phyloP scores from a whole-genome alignment of 2,797 vertebrate species.

The Gallinago nigripennis region DNA sequence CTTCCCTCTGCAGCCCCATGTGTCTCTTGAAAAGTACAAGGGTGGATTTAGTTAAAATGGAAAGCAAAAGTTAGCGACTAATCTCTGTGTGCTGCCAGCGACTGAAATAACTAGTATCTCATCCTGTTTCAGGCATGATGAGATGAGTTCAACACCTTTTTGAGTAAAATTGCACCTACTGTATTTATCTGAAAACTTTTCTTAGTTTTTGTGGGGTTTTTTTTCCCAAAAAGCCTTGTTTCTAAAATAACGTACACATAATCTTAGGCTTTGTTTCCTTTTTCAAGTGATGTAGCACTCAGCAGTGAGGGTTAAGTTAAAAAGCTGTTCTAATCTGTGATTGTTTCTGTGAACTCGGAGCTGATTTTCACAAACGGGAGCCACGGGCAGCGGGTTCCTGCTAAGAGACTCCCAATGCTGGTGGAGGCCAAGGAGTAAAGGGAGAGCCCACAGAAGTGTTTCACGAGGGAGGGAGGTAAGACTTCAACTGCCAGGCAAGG shows the following conservation, averaged over 20 bases:
- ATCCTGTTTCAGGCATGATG: accelerated
- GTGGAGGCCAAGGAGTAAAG: not conserved
- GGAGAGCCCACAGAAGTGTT: not conserved
- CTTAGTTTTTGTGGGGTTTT: not conserved
- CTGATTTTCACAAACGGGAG: not conserved
- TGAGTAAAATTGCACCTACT: not conserved
- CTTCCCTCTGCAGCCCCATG: not conserved
- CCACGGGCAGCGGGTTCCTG: not conserved
- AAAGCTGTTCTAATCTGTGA: not conserved
- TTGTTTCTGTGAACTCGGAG: not conserved
- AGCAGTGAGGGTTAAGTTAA: not conserved
- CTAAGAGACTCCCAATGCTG: not conserved
- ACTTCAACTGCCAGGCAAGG: not conserved
- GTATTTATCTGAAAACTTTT: not conserved
- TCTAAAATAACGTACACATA: not conserved
- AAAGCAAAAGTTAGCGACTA: not conserved
- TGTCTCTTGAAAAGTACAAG: not conserved
- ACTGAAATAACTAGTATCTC: not conserved
- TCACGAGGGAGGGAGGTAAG: not conserved
- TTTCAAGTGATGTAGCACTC: not conserved
- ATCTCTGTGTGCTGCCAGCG: not conserved
- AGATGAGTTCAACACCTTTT: not conserved
- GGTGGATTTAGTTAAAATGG: not conserved
- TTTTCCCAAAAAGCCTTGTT: not conserved
- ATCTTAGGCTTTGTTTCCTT: not conserved